These are phyloP conservation scores for Anthoscopus minutus DNA, from an alignment of 2,113 vertebrate species.

Conservation along the genomic window DNA sequence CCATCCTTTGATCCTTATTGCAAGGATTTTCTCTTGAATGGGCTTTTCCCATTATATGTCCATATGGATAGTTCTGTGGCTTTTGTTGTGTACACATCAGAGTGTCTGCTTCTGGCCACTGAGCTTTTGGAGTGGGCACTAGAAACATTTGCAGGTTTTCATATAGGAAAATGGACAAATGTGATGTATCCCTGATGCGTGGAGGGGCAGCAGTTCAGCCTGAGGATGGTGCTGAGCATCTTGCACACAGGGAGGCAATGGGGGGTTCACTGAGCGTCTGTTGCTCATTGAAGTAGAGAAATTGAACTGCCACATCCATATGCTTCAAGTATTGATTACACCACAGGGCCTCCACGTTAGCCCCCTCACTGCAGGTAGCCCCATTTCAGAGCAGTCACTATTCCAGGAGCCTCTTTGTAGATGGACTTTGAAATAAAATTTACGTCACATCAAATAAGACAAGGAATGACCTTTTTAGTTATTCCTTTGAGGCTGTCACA, in stretches of 20 bases:
- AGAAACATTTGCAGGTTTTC: not conserved
- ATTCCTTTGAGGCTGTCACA: conserved; percentile 12
- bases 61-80: not conserved
- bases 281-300: conserved; percentile 5
- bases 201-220: not conserved
- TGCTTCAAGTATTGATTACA: not conserved
- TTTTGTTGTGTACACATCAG: not conserved
- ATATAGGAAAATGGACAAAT: not conserved
- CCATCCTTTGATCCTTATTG: not conserved
- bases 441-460: not conserved
- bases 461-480: conserved; percentile 26
- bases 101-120: not conserved
- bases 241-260: not conserved
- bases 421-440: conserved; percentile 23
- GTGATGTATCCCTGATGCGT: not conserved
- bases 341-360: not conserved
- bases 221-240: not conserved
- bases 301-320: not conserved
- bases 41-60: not conserved
- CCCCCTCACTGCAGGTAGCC: not conserved
- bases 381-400: not conserved
- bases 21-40: not conserved
- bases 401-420: not conserved
- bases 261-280: not conserved
- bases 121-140: not conserved